phyloP scores from a whole-genome alignment of 1,140 invertebrate species.

The Stegodyphus dumicola region DNA sequence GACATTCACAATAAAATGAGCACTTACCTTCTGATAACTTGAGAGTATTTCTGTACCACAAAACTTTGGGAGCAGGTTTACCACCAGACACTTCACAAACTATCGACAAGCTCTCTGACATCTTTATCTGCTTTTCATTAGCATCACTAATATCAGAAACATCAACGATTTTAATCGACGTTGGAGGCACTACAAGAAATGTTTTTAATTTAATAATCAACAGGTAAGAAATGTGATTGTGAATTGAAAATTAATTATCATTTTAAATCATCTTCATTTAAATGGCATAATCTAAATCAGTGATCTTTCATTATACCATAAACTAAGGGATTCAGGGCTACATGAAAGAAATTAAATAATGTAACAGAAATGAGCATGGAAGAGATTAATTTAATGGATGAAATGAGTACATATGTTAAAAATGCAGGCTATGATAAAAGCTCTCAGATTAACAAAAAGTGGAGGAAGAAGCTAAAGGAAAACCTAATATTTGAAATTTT shows the following conservation, averaged over 20 bases:
- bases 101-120: slow-evolving; percentile 81
- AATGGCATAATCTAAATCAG: too few relatives aligned
- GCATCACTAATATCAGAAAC: slow-evolving; percentile 77
- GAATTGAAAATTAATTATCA: not conserved
- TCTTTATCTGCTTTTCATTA: slow-evolving; percentile 85
- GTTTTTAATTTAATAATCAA: slow-evolving; percentile 43
- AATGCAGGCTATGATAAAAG: too few relatives aligned
- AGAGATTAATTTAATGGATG: too few relatives aligned
- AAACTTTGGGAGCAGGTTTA: slow-evolving; percentile 86
- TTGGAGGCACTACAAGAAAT: slow-evolving; percentile 81
- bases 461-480: too few relatives aligned
- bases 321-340: too few relatives aligned
- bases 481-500: too few relatives aligned
- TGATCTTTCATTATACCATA: too few relatives aligned
- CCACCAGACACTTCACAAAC: slow-evolving; percentile 86
- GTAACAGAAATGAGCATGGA: too few relatives aligned
- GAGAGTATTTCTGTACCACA: slow-evolving; percentile 86
- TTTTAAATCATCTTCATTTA: not conserved
- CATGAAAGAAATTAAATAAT: too few relatives aligned
- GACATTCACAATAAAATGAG: not conserved
- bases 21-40: slow-evolving; percentile 80
- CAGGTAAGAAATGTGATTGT: slow-evolving; percentile 4
- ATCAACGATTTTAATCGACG: slow-evolving; percentile 84
- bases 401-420: too few relatives aligned
- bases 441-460: too few relatives aligned